Evolutionary conservation across 2,113 vertebrate genomes (phyloP), one percentile per base, ranked within the genome.

Genomic region (Pipra filicauda): DNA sequence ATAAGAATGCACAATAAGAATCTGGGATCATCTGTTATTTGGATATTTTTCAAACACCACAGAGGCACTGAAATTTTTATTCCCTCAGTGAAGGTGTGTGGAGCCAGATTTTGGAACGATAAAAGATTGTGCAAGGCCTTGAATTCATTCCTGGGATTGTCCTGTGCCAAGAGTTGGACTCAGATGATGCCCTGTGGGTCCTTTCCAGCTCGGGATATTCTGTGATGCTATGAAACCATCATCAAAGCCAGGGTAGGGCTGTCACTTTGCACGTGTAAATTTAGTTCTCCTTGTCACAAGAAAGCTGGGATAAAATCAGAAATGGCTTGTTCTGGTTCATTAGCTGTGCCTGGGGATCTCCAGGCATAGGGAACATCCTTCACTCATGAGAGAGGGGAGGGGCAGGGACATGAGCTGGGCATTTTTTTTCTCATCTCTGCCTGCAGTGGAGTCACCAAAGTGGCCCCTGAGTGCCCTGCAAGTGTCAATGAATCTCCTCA

Each of bases 401-500:
- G 30, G 6, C 27, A 88, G 39, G 70, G n/a, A 23, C 20, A 51
- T 46, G 80, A 84, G 39, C 26, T 48, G 41, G 31, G 22, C 15
- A 5, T 65, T 76, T 88, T 85, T 73, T 73, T 24, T 54, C 67
- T 55, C 16, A 54, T 16, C 15, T 78, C 39, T 51, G 8, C n/a
- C 83, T 77, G 11, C 27, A 67, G 11, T 31, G 33, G 24, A 8
- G 65, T 89, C 83, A 70, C 74, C 33, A 27, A 48, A 55, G 65
- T 70, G 70, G 33, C 80, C 86, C 84, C 95, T 92, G 79, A 90
- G 69, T 49, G 72, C 58, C 44, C 82, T 57, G 69, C 59, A 76
- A 82, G 46, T 16, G 15, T 89, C 95, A 85, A 46, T 8, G 84
- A 93, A 81, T 83, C 93, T 91, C 81, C 81, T 95, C 93, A 87